Base-by-base conservation (phyloP, 2,113 vertebrate species). In the Poeciliopsis prolifica region DNA sequence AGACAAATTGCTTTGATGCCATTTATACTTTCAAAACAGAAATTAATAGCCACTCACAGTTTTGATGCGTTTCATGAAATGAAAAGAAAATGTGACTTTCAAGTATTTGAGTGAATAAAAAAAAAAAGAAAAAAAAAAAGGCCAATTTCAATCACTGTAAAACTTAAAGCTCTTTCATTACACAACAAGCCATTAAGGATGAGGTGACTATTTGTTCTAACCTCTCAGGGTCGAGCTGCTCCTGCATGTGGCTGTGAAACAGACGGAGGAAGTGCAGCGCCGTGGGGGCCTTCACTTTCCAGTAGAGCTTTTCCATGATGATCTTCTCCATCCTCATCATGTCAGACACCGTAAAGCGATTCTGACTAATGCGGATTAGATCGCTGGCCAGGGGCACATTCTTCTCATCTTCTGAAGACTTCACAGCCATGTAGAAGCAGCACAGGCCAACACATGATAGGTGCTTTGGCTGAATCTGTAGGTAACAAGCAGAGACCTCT, bases 241-340 rank as follows among this genome's bases (percentile, higher is more conserved):
- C 95, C 67, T 94, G 90, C 81, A 97, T 64, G 61, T 95, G 92
- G 29, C 93, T 92, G 87, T 96, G 93, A 89, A 96, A 97, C 0
- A 98, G 89, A 28, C 97, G 93, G 10, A 99, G 94, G 83, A 98
- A 97, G 0, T 96, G 95, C 70, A 97, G 95, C 7, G 96, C 95
- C 40, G 98, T 99, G 8, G 96, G 93, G 80, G 95, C 94, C 93
- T 95, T 98, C 69, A 98, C 94, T 90, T 97, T 98, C 95, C 97
- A 97, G 78, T 91, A 92, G 60, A 99, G 92, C 84, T 98, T 99
- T 90, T 99, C 96, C 90, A 98, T 74, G 64, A 99, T 70, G n/a
- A 99, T 99, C 94, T 95, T 98, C 89, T 99, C 97, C 98, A 99
- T 99, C 83, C 98, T 96, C 94, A 97, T 98, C 96, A 99, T 92